Conservation (phyloP, 2,888 invertebrate genomes). For the Zeuzera pyrina region DNA sequence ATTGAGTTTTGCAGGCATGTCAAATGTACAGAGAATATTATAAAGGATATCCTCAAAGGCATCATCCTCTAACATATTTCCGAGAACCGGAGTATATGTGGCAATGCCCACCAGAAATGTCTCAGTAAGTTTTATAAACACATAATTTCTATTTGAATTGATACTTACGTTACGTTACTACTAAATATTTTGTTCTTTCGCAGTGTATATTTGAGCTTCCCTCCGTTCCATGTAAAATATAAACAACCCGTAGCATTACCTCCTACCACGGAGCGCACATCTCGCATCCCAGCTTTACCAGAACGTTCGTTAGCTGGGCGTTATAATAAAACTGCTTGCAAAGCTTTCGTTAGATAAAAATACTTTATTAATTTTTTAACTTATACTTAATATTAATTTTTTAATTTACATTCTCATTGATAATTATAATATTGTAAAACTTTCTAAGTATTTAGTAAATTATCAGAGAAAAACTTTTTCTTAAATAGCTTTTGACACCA, state of each 20-base stretch:
- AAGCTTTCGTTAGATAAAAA: conserved; percentile 43
- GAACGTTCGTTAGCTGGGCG: conserved; percentile 62
- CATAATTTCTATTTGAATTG: no score
- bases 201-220: conserved; percentile 66
- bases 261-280: conserved; percentile 42
- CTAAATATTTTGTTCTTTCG: no score
- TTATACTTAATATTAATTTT: neutral
- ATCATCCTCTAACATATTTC: conserved; percentile 72
- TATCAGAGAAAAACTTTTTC: no score
- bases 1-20: conserved; percentile 52
- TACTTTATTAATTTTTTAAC: neutral
- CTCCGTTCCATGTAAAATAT: conserved; percentile 65
- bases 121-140: conserved; percentile 40
- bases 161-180: no score
- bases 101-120: conserved; percentile 69
- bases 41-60: conserved; percentile 62
- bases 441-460: no score
- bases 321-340: conserved; percentile 57
- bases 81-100: conserved; percentile 48
- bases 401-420: no score
- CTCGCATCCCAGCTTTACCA: conserved; percentile 57
- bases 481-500: no score
- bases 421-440: no score
- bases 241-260: conserved; percentile 67
- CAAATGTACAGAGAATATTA: conserved; percentile 75